Evolutionary conservation across 2,113 vertebrate species (phyloP).

Genomic region (Cephalopholis sonnerati): DNA sequence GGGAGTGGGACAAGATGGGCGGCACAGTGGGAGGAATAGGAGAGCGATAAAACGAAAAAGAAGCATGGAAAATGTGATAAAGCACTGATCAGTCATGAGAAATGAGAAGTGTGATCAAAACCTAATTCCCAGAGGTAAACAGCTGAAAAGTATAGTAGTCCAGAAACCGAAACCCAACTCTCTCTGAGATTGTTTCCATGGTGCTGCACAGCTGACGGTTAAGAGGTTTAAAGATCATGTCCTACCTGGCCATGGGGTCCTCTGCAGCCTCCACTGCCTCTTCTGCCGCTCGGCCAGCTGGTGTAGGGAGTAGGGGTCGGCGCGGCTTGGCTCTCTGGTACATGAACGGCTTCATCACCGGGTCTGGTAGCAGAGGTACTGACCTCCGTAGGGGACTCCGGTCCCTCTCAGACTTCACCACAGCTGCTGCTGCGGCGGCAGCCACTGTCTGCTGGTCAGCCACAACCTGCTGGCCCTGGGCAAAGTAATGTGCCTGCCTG

Average conservation of each 20-base stretch:
- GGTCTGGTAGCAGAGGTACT: slow-evolving; percentile 83
- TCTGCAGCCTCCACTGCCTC: slow-evolving; percentile 83
- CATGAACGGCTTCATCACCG: slow-evolving; percentile 86
- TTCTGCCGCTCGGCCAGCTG: slow-evolving; percentile 82
- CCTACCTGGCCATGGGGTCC: slow-evolving; percentile 86
- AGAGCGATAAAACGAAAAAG: neutral
- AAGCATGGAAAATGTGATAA: neutral
- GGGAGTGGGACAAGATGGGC: neutral
- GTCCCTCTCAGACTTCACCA: slow-evolving; percentile 83
- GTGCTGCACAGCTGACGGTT: neutral
- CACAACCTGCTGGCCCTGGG: slow-evolving; percentile 85
- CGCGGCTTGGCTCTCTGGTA: slow-evolving; percentile 86
- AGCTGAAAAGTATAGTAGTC: neutral
- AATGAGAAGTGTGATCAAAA: neutral
- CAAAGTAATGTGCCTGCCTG: slow-evolving; percentile 86
- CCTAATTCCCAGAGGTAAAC: neutral
- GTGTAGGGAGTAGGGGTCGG: slow-evolving; percentile 85
- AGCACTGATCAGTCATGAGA: neutral
- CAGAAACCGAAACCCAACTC: neutral
- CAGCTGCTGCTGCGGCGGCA: slow-evolving; percentile 47
- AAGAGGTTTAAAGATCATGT: neutral
- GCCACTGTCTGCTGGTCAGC: slow-evolving; percentile 79
- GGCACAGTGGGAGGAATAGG: neutral
- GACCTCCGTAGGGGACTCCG: slow-evolving; percentile 84
- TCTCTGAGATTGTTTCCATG: neutral